Conservation (phyloP, 1,140 invertebrate genomes). For the Polypedilum vanderplanki region DNA sequence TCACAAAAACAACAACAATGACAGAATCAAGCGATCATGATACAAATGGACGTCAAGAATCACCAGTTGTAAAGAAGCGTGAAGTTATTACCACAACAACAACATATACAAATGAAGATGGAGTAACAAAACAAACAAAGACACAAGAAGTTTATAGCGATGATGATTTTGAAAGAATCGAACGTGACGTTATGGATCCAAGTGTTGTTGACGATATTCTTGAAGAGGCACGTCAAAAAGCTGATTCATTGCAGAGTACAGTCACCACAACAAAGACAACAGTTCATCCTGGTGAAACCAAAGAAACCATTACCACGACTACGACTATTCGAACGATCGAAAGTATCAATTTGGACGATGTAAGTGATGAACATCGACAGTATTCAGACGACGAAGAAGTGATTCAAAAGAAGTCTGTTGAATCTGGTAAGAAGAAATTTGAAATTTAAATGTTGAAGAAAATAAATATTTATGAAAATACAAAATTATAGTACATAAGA, state of each 20-base stretch:
- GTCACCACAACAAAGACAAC: neutral
- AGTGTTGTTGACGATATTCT: neutral
- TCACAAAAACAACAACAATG: neutral
- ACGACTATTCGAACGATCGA: conserved; percentile 21
- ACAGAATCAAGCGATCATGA: neutral
- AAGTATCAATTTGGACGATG: conserved; percentile 22
- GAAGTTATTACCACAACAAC: neutral
- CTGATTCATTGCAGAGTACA: neutral
- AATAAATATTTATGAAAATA: neutral
- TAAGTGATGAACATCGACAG: neutral
- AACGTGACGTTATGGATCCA: neutral
- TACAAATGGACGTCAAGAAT: neutral
- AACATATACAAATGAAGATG: neutral
- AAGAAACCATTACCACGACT: conserved; percentile 15
- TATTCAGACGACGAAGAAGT: neutral
- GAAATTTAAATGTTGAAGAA: neutral
- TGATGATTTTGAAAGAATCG: neutral
- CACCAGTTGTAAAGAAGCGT: neutral
- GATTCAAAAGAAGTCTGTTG: conserved; percentile 6
- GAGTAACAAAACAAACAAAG: neutral
- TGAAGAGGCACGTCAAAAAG: neutral
- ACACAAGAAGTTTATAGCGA: neutral
- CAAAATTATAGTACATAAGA: neutral
- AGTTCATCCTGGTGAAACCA: conserved; percentile 16
- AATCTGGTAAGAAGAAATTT: neutral